Conservation (phyloP, 53 echinoderm and acorn worm genomes). For the Glandiceps talaboti region DNA sequence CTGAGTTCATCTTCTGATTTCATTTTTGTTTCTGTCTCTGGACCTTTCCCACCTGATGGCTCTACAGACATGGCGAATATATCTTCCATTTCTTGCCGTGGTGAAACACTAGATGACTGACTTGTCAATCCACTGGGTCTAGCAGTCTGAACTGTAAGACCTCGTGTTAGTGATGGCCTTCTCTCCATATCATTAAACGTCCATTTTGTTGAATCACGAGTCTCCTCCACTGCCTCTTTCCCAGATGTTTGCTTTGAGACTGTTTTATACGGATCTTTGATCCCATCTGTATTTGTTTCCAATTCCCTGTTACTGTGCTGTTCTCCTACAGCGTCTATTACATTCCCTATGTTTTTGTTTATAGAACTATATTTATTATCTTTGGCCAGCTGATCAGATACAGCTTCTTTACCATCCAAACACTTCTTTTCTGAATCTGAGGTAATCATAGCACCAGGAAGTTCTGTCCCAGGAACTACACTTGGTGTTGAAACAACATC, state of each 20-base stretch:
- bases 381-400: neutral
- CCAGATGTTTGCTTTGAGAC: neutral
- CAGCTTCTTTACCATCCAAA: neutral
- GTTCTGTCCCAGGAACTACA: neutral
- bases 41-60: neutral
- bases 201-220: no score
- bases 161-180: no score
- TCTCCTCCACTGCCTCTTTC: neutral
- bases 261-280: neutral
- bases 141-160: neutral
- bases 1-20: neutral
- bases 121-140: neutral
- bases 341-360: neutral
- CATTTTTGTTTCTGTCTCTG: no score
- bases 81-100: neutral
- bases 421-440: neutral
- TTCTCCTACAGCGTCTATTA: neutral
- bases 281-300: no score
- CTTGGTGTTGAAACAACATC: neutral
- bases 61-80: neutral
- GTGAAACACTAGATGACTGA: neutral
- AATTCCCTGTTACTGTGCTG: neutral
- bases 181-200: no score
- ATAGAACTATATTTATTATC: neutral
- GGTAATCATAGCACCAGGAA: neutral